These are phyloP conservation scores for Oxyura jamaicensis DNA, from an alignment of 2,113 vertebrate species.

Conservation along the genomic window DNA sequence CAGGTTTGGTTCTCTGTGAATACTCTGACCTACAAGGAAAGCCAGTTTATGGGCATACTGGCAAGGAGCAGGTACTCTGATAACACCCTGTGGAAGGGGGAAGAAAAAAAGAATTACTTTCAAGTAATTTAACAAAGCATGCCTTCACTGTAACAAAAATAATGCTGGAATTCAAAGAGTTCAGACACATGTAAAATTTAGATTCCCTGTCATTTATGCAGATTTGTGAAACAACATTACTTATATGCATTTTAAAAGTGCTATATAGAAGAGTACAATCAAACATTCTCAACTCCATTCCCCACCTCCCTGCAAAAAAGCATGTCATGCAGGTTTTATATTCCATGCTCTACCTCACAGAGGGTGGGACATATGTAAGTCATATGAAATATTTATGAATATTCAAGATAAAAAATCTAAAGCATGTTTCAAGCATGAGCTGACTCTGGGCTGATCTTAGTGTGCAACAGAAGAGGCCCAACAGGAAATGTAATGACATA, in stretches of 20 bases:
- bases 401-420: neutral
- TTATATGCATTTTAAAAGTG: neutral
- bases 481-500: neutral
- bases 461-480: neutral
- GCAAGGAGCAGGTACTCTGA: constrained; percentile 93
- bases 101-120: neutral
- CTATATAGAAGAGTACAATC: neutral
- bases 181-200: too few species aligned
- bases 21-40: constrained; percentile 93
- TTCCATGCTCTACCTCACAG: too few species aligned
- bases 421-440: neutral
- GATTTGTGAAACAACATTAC: neutral
- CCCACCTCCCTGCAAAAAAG: neutral
- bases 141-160: neutral
- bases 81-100: constrained; percentile 80
- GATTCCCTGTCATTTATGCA: neutral
- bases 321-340: rapidly evolving
- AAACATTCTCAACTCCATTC: neutral
- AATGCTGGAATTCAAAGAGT: neutral
- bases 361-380: rapidly evolving
- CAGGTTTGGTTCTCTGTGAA: constrained; percentile 85
- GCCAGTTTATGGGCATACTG: constrained; percentile 96
- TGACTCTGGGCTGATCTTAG: neutral
- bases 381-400: rapidly evolving
- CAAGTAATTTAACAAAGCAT: neutral